phyloP scores from a whole-genome alignment of 37 sponge, comb jelly and placozoan genomes.

The Ephydatia muelleri region DNA sequence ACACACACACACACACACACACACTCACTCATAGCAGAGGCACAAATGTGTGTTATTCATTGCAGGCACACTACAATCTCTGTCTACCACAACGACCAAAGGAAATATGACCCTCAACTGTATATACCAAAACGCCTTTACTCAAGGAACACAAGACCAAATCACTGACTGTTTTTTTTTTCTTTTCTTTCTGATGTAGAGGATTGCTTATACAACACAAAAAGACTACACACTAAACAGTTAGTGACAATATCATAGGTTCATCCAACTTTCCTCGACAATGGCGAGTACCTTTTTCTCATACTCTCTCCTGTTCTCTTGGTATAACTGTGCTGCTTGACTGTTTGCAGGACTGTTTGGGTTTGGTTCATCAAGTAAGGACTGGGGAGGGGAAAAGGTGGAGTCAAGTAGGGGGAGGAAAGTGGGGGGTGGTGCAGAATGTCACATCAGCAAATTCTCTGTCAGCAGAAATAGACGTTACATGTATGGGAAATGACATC shows the following conservation, averaged over 20 bases:
- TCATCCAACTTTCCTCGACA: constrained; percentile 99
- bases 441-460: not conserved
- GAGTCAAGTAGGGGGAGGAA: not conserved
- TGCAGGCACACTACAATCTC: constrained; percentile 90
- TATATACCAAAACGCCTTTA: not conserved
- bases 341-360: constrained; percentile 99
- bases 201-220: not conserved
- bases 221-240: not conserved
- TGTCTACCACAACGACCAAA: constrained; percentile 85
- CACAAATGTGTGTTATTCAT: constrained; percentile 1
- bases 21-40: not conserved
- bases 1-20: not conserved
- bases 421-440: not conserved
- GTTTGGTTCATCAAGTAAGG: constrained; percentile 97
- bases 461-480: not conserved
- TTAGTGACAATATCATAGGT: constrained; percentile 5
- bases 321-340: constrained; percentile 98
- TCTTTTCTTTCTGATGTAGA: not conserved
- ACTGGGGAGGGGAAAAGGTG: constrained; percentile 42
- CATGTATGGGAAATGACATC: not conserved
- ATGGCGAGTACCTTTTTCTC: constrained; percentile 96
- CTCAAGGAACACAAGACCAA: not conserved
- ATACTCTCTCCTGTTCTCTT: constrained; percentile 97
- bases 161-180: not conserved
- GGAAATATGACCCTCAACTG: constrained; percentile 21